Conservation (phyloP, 2,797 vertebrate species). For the Tinamus major region DNA sequence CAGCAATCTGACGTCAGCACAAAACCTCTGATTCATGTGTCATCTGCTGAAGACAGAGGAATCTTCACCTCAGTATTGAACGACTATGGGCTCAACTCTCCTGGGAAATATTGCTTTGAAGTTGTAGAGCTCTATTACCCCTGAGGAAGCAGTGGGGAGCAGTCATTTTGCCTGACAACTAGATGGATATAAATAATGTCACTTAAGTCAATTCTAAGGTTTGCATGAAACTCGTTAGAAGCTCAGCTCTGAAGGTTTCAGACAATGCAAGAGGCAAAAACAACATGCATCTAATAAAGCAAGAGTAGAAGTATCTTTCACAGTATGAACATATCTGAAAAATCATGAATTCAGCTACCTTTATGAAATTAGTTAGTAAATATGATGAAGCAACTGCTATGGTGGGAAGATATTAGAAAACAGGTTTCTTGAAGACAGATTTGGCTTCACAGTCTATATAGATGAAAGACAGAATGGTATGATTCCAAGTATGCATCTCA, state of each 20-base stretch:
- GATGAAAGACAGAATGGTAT: neutral
- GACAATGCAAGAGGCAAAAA: neutral
- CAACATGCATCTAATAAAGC: neutral
- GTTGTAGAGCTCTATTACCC: neutral
- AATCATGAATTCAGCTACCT: neutral
- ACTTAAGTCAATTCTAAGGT: neutral
- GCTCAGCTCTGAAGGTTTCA: neutral
- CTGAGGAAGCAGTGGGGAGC: neutral
- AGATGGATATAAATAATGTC: neutral
- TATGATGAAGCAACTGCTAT: neutral
- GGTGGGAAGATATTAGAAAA: neutral
- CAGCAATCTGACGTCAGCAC: neutral
- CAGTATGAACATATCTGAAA: neutral
- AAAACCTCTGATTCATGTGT: neutral
- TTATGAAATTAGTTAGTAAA: slow-evolving; percentile 1
- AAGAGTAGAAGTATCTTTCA: neutral
- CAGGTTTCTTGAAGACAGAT: neutral
- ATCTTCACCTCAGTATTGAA: neutral
- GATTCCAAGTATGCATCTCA: neutral
- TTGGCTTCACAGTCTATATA: neutral
- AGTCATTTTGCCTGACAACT: neutral
- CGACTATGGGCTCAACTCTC: accelerated
- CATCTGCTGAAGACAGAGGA: neutral
- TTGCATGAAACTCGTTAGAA: neutral
- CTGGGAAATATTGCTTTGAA: neutral